Base-by-base conservation (phyloP, 1,140 invertebrate genomes). In the Drosophila pruinosa region DNA sequence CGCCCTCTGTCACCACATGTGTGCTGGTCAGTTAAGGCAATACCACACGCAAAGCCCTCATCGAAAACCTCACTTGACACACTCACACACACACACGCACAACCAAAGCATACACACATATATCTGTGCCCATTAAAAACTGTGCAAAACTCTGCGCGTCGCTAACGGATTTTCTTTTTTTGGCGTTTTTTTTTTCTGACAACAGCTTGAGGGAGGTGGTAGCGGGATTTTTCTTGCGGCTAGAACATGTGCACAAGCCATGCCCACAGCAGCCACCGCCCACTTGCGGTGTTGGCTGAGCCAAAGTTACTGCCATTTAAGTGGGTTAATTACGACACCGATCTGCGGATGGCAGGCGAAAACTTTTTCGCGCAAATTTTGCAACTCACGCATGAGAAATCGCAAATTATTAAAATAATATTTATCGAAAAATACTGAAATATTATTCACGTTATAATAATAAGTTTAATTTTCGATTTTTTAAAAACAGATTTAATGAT, bases 271-370 rank as follows among this genome's bases (percentile, higher is more conserved):
- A 31, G 61, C 67, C 31, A 63, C 39, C 67, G 48, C 67, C 67
- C 59, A 43, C 14, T 41, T 52, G 31, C 45, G 58, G 45, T 57
- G 54, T 64, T 74, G 47, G 24, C 54, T 45, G 56, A 21, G 28
- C 31, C 53, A 75, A 75, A 63, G 78, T 76, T 65, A 63, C 34
- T 73, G 47, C 54, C 76, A 43, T 54, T 45, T 64, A 85, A 86
- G 70, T 81, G 68, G 81, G 81, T 86, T 85, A 85, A 85, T 85
- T 85, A 85, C 80, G 52, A 56, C 48, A 58, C 63, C 47, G 81
- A 63, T 68, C 38, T 43, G 56, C 19, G 53, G 71, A 22, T 47
- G 57, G 21, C 39, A 28, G 15, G 19, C 59, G n/a, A 28, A 34
- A 63, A 70, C 28, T 50, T 52, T n/a, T 39, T 39, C 34, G 14